Percentiles rank a stretch among this genome's conserved stretches.
These are phyloP conservation scores for Phenganax stokvisi DNA, from an alignment of 92 coral and sea anemone genomes.

Conservation along the genomic window DNA sequence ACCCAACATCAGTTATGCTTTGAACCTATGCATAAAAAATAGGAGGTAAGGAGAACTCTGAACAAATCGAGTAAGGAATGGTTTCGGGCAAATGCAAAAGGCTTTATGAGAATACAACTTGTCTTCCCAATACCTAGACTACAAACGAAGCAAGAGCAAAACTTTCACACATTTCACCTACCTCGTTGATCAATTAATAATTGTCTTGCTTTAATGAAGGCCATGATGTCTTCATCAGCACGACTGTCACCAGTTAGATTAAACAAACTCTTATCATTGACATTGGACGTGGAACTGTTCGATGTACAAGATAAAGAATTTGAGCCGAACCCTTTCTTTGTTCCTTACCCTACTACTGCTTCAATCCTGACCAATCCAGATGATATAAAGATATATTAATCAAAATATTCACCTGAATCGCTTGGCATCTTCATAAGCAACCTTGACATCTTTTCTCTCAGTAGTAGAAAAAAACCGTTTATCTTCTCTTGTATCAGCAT, in stretches of 20 bases:
- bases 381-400: not conserved
- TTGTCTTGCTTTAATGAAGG: slow-evolving; percentile 88
- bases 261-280: slow-evolving; percentile 31
- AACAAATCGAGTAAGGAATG: too few species aligned
- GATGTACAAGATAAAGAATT: not conserved
- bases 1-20: too few species aligned
- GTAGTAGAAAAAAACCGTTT: not conserved
- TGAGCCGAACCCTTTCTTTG: not conserved
- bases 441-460: not conserved
- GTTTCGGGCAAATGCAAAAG: too few species aligned
- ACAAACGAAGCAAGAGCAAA: too few species aligned
- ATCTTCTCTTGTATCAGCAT: not conserved
- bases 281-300: slow-evolving; percentile 28
- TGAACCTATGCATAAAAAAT: too few species aligned
- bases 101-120: too few species aligned
- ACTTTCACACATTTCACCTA: not conserved
- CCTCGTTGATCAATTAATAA: slow-evolving; percentile 82
- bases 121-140: too few species aligned
- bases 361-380: not conserved
- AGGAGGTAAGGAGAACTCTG: too few species aligned
- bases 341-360: too few species aligned
- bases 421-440: slow-evolving; percentile 36
- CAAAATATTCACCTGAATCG: slow-evolving; percentile 7
- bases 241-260: slow-evolving; percentile 79
- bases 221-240: slow-evolving; percentile 88